A percentile compares a stretch with the other conserved stretches of the same genome.
Evolutionary conservation across 2,888 invertebrate species (phyloP).

Genomic region (Synergus laeviventris): DNA sequence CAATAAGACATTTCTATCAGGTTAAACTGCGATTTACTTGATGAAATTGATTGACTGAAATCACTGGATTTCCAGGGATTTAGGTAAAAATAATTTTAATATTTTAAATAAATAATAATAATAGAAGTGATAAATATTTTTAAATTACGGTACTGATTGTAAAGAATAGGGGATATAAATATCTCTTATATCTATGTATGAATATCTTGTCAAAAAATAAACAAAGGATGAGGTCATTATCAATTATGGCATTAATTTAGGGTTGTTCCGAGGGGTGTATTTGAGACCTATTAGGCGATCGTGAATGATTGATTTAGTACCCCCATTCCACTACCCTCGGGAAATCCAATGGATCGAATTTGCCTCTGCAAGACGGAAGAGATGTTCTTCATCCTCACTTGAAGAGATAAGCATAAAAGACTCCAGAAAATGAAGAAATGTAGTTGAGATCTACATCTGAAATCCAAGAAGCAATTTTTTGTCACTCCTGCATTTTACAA

Average conservation of each 20-base stretch:
- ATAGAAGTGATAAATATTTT: background rate
- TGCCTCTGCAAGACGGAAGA: slow-evolving; percentile 66
- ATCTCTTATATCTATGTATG: background rate
- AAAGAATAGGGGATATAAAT: background rate
- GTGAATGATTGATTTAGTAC: slow-evolving; percentile 60
- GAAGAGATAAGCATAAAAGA: slow-evolving; percentile 48
- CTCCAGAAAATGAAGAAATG: slow-evolving; percentile 51
- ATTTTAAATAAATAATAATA: background rate
- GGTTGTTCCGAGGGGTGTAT: slow-evolving; percentile 32
- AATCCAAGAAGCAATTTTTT: slow-evolving; percentile 43
- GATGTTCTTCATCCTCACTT: slow-evolving; percentile 66
- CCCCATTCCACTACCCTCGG: slow-evolving; percentile 70
- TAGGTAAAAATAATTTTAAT: background rate
- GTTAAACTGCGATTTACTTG: no score
- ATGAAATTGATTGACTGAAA: no score
- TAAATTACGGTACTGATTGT: background rate
- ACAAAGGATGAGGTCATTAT: background rate
- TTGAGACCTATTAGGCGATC: slow-evolving; percentile 48
- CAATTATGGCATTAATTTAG: slow-evolving; percentile 43
- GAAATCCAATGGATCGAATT: slow-evolving; percentile 70
- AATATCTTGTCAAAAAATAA: background rate
- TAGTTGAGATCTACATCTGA: slow-evolving; percentile 46
- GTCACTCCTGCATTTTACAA: background rate
- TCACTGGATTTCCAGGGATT: no score
- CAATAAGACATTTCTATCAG: background rate